Base-by-base conservation (phyloP, 2,797 vertebrate species). In the Paratrypauchen microcephalus region DNA sequence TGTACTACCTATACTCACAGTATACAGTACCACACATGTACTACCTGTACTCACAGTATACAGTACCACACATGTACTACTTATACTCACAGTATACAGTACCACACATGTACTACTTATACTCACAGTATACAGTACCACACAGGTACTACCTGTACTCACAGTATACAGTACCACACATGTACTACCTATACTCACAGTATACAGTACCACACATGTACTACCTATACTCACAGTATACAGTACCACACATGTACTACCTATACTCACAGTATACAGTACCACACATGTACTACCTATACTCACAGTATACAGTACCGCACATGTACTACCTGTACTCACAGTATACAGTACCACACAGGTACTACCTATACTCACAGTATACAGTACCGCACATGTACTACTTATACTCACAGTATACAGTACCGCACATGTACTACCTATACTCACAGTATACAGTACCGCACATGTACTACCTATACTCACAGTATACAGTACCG, bases 251-350 rank as follows among this genome's bases (percentile, higher is more conserved):
- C 1, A 11, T n/a, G 12, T 52, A 21, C 19, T 52, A n/a, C n/a
- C 50, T 52, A n/a, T 52, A 30, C 30, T 30, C 30, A 30, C 30
- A 30, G 30, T 28, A 28, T 28, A 28, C 26, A 4, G 30, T 30
- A 5, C n/a, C n/a, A n/a, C n/a, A n/a, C n/a, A n/a, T n/a, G n/a
- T n/a, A n/a, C n/a, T n/a, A n/a, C n/a, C n/a, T n/a, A n/a, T n/a
- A n/a, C n/a, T n/a, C n/a, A n/a, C n/a, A n/a, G n/a, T n/a, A n/a
- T n/a, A n/a, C n/a, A n/a, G n/a, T n/a, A n/a, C n/a, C n/a, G n/a
- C n/a, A n/a, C n/a, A n/a, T n/a, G n/a, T 97, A 97, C 92, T 97
- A 96, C 77, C 82, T 97, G 80, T 97, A 96, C 76, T 93, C 95
- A 0, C 95, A 95, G 92, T n/a, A n/a, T n/a, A n/a, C n/a, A n/a